Percentiles rank a stretch among this genome's conserved stretches.
phyloP scores from a whole-genome alignment of 2,888 invertebrate species.

The Mesoligia furuncula region DNA sequence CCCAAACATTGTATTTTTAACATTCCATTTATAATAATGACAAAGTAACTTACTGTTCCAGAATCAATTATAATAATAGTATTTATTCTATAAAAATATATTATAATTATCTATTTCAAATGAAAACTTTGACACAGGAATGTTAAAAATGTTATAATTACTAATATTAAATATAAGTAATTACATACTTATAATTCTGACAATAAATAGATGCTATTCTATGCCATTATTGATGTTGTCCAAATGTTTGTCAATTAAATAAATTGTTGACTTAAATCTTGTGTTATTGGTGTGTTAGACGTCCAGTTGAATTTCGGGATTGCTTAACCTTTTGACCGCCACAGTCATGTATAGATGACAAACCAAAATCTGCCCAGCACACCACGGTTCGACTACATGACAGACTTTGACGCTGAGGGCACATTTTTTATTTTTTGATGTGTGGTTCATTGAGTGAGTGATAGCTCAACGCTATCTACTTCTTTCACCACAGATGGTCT shows the following conservation, averaged over 20 bases:
- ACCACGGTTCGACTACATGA: too few species aligned
- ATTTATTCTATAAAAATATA: constrained; percentile 18
- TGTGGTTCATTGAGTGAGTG: too few species aligned
- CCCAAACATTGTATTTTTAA: constrained; percentile 55
- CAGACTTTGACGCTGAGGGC: too few species aligned
- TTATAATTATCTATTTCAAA: constrained; percentile 6
- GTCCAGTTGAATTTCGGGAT: constrained; percentile 16
- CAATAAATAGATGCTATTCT: constrained; percentile 80
- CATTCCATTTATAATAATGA: constrained; percentile 67
- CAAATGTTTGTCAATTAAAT: constrained; percentile 83
- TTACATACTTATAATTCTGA: constrained; percentile 72
- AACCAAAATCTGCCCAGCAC: too few species aligned
- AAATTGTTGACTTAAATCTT: constrained; percentile 75
- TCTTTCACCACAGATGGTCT: constrained; percentile 10
- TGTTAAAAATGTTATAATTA: constrained; percentile 65
- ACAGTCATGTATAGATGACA: too few species aligned
- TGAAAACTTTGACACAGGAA: constrained; percentile 44
- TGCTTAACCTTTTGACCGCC: background rate
- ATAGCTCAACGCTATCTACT: constrained; percentile 26
- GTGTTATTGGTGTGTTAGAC: constrained; percentile 34
- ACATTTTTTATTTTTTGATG: too few species aligned
- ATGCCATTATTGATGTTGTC: constrained; percentile 76
- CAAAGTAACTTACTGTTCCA: constrained; percentile 27
- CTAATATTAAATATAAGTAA: constrained; percentile 57
- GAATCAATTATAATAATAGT: constrained; percentile 4